Evolutionary conservation across 2,113 vertebrate species (phyloP).

Genomic region (Crotophaga sulcirostris): DNA sequence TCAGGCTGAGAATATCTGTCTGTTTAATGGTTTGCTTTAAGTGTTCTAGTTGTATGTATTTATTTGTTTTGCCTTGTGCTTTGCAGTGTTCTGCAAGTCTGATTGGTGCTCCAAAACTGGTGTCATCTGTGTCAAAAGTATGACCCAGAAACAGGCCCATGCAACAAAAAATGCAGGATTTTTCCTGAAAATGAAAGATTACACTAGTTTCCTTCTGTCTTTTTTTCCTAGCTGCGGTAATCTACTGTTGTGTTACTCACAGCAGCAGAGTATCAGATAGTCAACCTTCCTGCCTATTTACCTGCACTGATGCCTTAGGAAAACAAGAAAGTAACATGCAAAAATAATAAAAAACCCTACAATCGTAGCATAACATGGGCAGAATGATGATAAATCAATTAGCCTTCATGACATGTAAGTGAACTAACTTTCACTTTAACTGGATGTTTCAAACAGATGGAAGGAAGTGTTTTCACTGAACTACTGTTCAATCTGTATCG

Average conservation of each 20-base stretch:
- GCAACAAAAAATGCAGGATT: neutral
- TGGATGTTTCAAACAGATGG: neutral
- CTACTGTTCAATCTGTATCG: neutral
- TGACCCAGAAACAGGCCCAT: neutral
- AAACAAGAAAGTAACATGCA: neutral
- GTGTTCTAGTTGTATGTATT: neutral
- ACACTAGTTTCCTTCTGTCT: neutral
- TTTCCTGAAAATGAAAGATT: neutral
- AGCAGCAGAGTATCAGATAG: neutral
- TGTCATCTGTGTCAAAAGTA: neutral
- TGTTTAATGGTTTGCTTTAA: neutral
- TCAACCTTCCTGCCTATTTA: neutral
- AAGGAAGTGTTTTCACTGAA: neutral
- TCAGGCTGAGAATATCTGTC: neutral
- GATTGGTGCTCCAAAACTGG: neutral
- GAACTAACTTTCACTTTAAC: neutral
- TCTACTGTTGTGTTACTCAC: neutral
- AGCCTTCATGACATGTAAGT: fast-evolving
- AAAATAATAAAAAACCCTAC: neutral
- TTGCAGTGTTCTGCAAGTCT: neutral
- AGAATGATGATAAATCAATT: neutral
- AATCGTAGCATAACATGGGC: neutral
- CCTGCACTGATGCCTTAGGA: neutral
- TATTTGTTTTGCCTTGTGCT: neutral
- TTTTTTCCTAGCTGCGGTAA: neutral